Evolutionary conservation across 2,888 invertebrate species (phyloP), one percentile per base, ranked within the genome.

Genomic region (Julus scanicus): DNA sequence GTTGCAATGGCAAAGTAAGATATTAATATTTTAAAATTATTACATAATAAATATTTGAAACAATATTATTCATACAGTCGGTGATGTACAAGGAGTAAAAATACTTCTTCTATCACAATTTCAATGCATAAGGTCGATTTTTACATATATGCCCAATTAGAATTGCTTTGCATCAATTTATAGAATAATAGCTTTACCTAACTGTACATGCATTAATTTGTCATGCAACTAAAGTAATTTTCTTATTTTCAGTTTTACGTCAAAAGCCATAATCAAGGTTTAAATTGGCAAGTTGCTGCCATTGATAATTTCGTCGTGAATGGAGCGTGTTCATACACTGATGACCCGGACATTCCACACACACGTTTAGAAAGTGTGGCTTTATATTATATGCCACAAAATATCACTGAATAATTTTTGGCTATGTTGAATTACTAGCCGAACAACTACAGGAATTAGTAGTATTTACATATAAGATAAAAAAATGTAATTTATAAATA

Each of bases 1-100:
- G n/a, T 63, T 63, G 63, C 63, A 63, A 63, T 63, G 63, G 63
- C 63, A 63, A 63, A n/a, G 63, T 63, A 63, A 63, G 63, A 63
- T 5, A 63, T 29, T 63, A 1, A 17, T n/a, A 63, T 17, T n/a
- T 2, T 63, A 8, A 5, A 17, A 63, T 63, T 15, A 8, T n/a
- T n/a, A 63, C 1, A n/a, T 63, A 17, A 49, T 11, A 20, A 6
- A 6, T 4, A 17, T n/a, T 15, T 6, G 17, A n/a, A 29, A 29
- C 29, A 29, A 29, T 29, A 29, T 29, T 29, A 29, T 29, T 29
- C 29, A 29, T 29, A 29, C 29, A 29, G 29, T 29, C 29, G 0
- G 29, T 29, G 29, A 29, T 29, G 29, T 29, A 29, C 29, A 29
- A 29, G 29, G 29, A 29, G 29, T 29, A 29, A 29, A 29, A 29